Percentiles rank a stretch among this genome's conserved stretches.
These are phyloP conservation scores for Drosophila obscura DNA, from an alignment of 1,140 invertebrate genomes.

Conservation along the genomic window DNA sequence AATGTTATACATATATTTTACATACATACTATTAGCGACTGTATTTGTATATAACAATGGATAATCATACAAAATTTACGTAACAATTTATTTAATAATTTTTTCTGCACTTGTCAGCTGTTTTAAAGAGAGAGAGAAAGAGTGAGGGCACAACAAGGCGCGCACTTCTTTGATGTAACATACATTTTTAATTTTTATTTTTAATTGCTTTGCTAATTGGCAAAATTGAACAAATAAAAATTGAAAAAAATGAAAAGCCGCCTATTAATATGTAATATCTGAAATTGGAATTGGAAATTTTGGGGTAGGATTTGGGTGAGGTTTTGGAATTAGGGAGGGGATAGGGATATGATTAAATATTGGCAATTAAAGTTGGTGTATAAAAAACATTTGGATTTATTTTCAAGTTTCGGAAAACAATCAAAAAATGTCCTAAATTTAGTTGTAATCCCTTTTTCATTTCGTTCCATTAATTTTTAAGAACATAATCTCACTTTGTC, in stretches of 20 bases:
- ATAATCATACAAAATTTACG: slow-evolving; percentile 51
- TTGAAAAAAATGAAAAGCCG: slow-evolving; percentile 30
- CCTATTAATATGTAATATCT: slow-evolving; percentile 34
- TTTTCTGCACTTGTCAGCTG: slow-evolving; percentile 67
- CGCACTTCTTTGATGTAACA: slow-evolving; percentile 30
- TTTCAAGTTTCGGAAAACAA: background rate
- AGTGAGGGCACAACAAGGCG: background rate
- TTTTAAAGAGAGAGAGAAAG: slow-evolving; percentile 7
- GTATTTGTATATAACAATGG: too few relatives aligned
- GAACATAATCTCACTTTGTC: background rate
- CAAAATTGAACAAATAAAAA: slow-evolving; percentile 32
- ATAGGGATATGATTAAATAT: too few relatives aligned
- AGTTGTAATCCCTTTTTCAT: background rate
- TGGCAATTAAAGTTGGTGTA: too few relatives aligned
- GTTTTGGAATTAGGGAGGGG: too few relatives aligned
- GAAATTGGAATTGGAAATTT: slow-evolving; percentile 11
- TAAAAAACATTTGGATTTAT: background rate
- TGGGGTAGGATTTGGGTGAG: background rate
- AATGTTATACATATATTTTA: background rate
- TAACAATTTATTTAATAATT: slow-evolving; percentile 47
- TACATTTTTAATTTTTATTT: slow-evolving; percentile 70
- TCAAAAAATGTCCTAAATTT: background rate
- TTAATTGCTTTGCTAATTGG: slow-evolving; percentile 72
- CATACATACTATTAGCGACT: background rate
- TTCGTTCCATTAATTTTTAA: background rate